Percentiles rank a stretch among this genome's conserved stretches.
phyloP scores from a whole-genome alignment of 2,113 vertebrate species.

The Platanista minor region DNA sequence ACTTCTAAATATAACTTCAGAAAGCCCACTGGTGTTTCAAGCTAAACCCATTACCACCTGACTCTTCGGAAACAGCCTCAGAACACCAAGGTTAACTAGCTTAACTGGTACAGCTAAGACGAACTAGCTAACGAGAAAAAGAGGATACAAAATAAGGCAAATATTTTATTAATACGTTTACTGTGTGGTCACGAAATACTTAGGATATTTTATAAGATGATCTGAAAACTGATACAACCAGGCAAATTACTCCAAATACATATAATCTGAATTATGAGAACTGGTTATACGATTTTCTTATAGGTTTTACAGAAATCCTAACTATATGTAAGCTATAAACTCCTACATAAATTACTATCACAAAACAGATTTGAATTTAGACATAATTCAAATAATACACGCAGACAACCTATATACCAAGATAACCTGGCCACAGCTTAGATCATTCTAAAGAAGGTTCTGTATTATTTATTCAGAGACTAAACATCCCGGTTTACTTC shows the following conservation, averaged over 20 bases:
- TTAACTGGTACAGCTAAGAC: background rate
- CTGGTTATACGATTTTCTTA: background rate
- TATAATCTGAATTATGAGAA: background rate
- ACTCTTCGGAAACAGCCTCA: background rate
- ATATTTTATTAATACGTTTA: background rate
- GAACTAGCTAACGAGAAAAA: background rate
- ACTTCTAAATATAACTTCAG: slow-evolving; percentile 5
- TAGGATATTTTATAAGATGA: background rate
- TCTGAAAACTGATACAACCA: background rate
- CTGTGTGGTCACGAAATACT: background rate
- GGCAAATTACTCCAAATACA: background rate
- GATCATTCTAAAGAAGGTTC: background rate
- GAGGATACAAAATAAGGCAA: background rate
- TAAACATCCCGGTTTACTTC: background rate
- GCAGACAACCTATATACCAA: background rate
- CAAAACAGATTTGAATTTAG: background rate
- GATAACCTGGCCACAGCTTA: background rate
- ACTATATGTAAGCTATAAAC: background rate
- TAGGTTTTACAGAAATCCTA: background rate
- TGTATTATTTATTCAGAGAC: background rate
- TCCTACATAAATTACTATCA: background rate
- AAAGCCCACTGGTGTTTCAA: background rate
- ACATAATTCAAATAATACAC: background rate
- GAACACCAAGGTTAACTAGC: background rate
- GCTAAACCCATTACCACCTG: background rate